Evolutionary conservation across 1,140 invertebrate species (phyloP), one percentile per base, ranked within the genome.

Genomic region (Phymastichus coffea): DNA sequence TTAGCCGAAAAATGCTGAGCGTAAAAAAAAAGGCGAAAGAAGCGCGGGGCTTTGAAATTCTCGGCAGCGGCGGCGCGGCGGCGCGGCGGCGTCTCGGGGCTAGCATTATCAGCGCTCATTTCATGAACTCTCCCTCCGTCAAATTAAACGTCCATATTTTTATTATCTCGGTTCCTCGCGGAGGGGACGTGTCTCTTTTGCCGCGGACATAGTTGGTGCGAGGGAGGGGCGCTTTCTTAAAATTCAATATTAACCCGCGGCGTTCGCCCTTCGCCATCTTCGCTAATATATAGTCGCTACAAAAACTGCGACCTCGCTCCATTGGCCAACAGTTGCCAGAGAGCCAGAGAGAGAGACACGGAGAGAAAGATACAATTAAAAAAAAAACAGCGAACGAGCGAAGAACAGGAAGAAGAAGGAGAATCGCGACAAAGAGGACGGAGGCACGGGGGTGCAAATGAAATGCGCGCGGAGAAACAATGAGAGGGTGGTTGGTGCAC

Each of bases 221-320:
- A 15, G 12, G 43, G n/a, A 26, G 6, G 4, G 15, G 40, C 15
- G 71, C 65, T 73, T 73, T 63, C 71, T 73, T 74, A 70, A 72
- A 74, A 73, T 74, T 73, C 72, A 73, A 74, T 74, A 73, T 70
- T 67, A 71, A 52, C 57, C 64, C 54, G 63, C 57, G 25, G 53
- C 61, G 26, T 3, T n/a, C n/a, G n/a, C 10, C 38, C 38, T 25
- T 52, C 51, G 51, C 52, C 52, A 63, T 49, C 25, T 57, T 43
- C 37, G 20, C 25, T 10, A 12, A n/a, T n/a, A n/a, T n/a, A n/a
- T n/a, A n/a, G n/a, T n/a, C n/a, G n/a, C n/a, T n/a, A n/a, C n/a
- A n/a, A n/a, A n/a, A n/a, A n/a, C n/a, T n/a, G n/a, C 19, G 17
- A 12, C 17, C 23, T 15, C 19, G 35, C 4, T 20, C 4, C 9